Conservation (phyloP, 92 coral and sea anemone genomes). For the Epizoanthus illoricatus region DNA sequence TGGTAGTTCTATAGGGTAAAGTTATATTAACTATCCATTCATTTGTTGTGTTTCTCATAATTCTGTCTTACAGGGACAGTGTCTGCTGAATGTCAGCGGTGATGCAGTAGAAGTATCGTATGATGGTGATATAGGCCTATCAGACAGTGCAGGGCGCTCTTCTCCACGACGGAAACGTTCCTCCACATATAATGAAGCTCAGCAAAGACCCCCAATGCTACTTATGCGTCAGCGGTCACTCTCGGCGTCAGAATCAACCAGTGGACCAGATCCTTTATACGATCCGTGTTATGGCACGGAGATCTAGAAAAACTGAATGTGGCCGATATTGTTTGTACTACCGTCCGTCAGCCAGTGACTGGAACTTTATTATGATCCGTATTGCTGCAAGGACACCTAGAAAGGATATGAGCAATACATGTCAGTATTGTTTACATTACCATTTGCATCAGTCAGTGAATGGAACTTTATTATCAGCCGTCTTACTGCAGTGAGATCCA, state of each 20-base stretch:
- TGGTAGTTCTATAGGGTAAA: background rate
- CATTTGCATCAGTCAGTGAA: no score
- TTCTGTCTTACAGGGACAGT: slow-evolving; percentile 72
- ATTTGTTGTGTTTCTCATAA: background rate
- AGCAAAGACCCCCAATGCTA: slow-evolving; percentile 52
- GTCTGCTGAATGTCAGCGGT: slow-evolving; percentile 87
- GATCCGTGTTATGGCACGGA: slow-evolving; percentile 20
- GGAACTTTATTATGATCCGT: no score
- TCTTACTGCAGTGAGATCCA: no score
- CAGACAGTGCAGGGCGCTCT: slow-evolving; percentile 60
- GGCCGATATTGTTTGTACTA: no score
- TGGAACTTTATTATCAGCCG: no score
- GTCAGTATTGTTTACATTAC: no score
- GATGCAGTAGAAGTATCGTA: slow-evolving; percentile 87
- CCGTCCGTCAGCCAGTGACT: no score
- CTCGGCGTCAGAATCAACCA: slow-evolving; percentile 52
- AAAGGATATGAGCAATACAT: no score
- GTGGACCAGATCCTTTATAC: background rate
- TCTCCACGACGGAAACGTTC: slow-evolving; percentile 70
- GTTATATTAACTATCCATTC: background rate
- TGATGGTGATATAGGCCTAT: slow-evolving; percentile 45
- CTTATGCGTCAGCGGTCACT: slow-evolving; percentile 66
- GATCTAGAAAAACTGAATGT: background rate
- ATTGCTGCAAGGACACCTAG: no score
- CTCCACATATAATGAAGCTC: slow-evolving; percentile 59